Percentiles rank a stretch among this genome's conserved stretches.
phyloP scores from a whole-genome alignment of 2,113 vertebrate genomes.

The Synodontis membranacea region DNA sequence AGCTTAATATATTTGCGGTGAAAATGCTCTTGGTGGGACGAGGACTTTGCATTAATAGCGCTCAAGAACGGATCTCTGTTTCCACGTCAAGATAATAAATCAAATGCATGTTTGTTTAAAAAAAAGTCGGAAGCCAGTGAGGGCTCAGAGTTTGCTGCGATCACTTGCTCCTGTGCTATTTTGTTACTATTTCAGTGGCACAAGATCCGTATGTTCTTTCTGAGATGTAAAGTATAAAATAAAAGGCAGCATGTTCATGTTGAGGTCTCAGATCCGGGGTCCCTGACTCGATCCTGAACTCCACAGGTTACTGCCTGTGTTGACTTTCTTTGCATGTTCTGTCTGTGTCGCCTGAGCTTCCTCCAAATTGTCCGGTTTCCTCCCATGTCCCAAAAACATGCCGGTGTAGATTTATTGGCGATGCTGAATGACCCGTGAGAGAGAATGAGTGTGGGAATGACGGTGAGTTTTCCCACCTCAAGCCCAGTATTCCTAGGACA shows the following conservation, averaged over 20 bases:
- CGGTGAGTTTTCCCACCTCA: background rate
- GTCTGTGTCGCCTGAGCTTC: background rate
- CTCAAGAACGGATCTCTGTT: background rate
- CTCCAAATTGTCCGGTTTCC: background rate
- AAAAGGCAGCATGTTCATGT: no score
- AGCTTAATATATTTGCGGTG: background rate
- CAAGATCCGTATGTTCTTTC: background rate
- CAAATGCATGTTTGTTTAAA: background rate
- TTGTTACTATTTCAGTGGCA: background rate
- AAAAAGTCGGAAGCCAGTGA: constrained; percentile 20
- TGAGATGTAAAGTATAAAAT: background rate
- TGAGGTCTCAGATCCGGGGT: background rate
- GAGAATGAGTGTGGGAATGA: background rate
- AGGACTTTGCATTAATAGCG: background rate
- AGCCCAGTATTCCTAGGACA: background rate
- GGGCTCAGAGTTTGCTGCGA: background rate
- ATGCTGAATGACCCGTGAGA: background rate
- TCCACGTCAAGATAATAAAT: background rate
- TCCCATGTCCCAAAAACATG: background rate
- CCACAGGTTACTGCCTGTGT: background rate
- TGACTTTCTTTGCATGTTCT: background rate
- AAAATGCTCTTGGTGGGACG: background rate
- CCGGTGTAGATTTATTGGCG: background rate
- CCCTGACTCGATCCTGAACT: background rate
- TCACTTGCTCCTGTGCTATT: background rate